Base-by-base conservation (phyloP, 2,113 vertebrate genomes). In the Grammomys surdaster region DNA sequence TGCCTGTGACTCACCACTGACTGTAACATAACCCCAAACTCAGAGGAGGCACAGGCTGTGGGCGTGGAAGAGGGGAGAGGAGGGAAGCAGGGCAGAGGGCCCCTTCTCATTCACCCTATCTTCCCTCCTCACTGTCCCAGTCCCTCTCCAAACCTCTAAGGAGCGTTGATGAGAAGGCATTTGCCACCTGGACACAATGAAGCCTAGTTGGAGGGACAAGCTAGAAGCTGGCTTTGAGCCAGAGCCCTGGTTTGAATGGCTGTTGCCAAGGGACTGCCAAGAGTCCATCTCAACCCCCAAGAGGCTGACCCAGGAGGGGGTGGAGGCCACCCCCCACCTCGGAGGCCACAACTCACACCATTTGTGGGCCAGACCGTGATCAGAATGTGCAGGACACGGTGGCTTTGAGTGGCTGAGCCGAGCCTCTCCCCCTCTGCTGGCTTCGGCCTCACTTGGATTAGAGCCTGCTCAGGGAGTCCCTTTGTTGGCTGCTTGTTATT, bases 401-500 rank as follows among this genome's bases (percentile, higher is more conserved):
- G 90, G 67, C 95, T 98, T 98, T 92, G 97, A 87, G 97, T 92
- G 86, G 96, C 98, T 97, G 95, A 94, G 87, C 96, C 60, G 63
- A 96, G 95, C 94, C 2, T 87, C 96, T 95, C 96, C 91, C 91
- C 80, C 95, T 96, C 97, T 78, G 96, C 97, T 97, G 90, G 97
- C 98, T 0, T 4, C 97, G 91, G 82, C 96, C 90, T 98, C 98
- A 36, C 97, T 98, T 97, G 98, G 98, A 98, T 98, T 98, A 98
- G 97, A 97, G 98, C 96, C 77, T 95, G 98, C 95, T 97, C 98
- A 97, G 93, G 76, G 97, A 97, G 97, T 70, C 87, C 97, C 98
- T 98, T 98, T 98, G 98, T 98, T 95, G 96, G 24, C 97, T 98
- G 98, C 98, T 98, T 98, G 98, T 98, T 98, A 98, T 98, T 98